phyloP scores from a whole-genome alignment of 2,888 invertebrate species.

The Lasioglossum vierecki region DNA sequence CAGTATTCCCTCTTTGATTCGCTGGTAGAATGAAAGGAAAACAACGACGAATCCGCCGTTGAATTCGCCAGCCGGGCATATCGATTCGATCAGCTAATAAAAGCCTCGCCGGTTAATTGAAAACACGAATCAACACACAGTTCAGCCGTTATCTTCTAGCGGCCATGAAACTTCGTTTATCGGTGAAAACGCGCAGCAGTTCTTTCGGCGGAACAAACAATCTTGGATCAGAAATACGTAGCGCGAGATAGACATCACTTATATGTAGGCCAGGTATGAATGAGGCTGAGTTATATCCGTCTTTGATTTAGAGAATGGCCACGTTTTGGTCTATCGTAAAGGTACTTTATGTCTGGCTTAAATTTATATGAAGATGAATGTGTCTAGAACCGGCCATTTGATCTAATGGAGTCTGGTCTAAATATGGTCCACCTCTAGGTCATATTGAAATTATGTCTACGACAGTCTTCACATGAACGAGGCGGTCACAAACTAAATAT shows the following conservation, averaged over 20 bases:
- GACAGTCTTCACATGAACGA: not conserved
- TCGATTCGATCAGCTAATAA: not conserved
- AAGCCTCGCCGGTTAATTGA: not conserved
- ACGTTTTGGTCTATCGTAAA: conserved; percentile 2
- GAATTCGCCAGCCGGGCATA: not conserved
- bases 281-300: conserved; percentile 9
- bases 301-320: conserved; percentile 6
- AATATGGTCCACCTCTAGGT: not conserved
- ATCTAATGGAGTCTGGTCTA: not conserved
- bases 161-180: not conserved
- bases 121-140: not conserved
- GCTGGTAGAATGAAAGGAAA: conserved; percentile 9
- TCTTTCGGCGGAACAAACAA: not conserved
- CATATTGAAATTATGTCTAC: not conserved
- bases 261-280: not conserved
- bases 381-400: not conserved
- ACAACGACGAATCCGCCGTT: not conserved
- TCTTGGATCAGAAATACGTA: not conserved
- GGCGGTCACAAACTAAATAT: not conserved
- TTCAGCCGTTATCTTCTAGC: not conserved
- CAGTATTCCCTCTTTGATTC: not conserved
- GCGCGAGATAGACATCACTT: not conserved
- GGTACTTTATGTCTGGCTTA: not conserved
- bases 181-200: not conserved
- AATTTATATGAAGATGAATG: not conserved